phyloP scores from a whole-genome alignment of 2,888 invertebrate genomes.

The Heliconius cydno region DNA sequence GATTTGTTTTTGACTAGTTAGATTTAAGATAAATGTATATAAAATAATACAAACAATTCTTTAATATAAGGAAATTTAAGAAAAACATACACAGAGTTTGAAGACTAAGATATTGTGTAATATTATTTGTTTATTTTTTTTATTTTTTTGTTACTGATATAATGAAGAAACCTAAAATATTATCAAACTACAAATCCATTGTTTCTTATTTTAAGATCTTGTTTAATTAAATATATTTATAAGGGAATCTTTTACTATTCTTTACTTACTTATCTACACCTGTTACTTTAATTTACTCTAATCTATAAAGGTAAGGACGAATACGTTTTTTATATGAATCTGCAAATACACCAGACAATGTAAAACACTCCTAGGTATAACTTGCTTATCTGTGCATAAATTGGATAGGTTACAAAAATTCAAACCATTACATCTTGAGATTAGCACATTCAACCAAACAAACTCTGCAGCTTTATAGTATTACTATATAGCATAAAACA shows the following conservation, averaged over 20 bases:
- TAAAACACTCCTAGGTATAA: neutral
- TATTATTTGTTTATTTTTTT: neutral
- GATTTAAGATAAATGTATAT: neutral
- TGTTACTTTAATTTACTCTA: neutral
- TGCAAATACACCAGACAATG: neutral
- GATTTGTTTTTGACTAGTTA: constrained; percentile 9
- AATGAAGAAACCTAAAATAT: no score
- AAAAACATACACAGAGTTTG: neutral
- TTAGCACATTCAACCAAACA: no score
- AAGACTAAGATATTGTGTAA: neutral
- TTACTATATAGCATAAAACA: no score
- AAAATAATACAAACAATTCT: neutral
- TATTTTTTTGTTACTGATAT: neutral
- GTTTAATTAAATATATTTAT: neutral
- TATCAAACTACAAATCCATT: neutral
- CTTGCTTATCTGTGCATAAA: no score
- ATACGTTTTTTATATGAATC: neutral
- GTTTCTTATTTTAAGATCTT: neutral
- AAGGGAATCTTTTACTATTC: neutral
- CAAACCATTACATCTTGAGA: no score
- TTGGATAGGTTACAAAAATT: no score
- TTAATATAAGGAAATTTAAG: neutral
- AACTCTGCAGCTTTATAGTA: no score
- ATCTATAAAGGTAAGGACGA: constrained; percentile 12
- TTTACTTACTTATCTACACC: neutral